Percentiles rank a stretch among this genome's conserved stretches.
Evolutionary conservation across 2,888 invertebrate species (phyloP).

Genomic region (Philhelius pedissequus): DNA sequence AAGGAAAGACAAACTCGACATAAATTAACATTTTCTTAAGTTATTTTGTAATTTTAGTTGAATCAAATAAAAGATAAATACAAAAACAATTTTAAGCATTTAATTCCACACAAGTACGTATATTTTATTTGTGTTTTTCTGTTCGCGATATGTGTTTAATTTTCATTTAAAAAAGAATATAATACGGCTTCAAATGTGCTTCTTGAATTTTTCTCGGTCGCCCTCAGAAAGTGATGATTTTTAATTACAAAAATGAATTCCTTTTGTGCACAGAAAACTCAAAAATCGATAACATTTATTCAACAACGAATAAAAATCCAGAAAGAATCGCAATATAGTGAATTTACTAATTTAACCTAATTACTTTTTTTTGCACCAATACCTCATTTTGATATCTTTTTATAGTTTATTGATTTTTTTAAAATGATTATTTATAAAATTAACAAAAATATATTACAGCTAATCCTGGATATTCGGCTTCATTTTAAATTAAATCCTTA

Average conservation of each 20-base stretch:
- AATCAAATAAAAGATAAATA: background rate
- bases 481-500: background rate
- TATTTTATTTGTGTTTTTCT: constrained; percentile 36
- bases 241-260: background rate
- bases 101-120: constrained; percentile 53
- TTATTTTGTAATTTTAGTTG: background rate
- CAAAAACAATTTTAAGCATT: background rate
- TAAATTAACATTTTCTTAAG: background rate
- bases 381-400: background rate
- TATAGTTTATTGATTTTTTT: background rate
- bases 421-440: background rate
- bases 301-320: background rate
- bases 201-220: background rate
- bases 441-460: constrained; percentile 62
- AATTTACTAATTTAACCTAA: background rate
- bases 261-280: background rate
- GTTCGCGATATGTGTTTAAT: constrained; percentile 39
- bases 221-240: background rate
- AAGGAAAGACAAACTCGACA: background rate
- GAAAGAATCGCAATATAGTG: background rate
- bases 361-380: background rate
- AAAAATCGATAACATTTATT: background rate
- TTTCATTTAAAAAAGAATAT: background rate
- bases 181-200: background rate
- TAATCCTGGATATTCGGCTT: constrained; percentile 11